phyloP scores from a whole-genome alignment of 1,140 invertebrate genomes.

The Alviniconcha marisindica region DNA sequence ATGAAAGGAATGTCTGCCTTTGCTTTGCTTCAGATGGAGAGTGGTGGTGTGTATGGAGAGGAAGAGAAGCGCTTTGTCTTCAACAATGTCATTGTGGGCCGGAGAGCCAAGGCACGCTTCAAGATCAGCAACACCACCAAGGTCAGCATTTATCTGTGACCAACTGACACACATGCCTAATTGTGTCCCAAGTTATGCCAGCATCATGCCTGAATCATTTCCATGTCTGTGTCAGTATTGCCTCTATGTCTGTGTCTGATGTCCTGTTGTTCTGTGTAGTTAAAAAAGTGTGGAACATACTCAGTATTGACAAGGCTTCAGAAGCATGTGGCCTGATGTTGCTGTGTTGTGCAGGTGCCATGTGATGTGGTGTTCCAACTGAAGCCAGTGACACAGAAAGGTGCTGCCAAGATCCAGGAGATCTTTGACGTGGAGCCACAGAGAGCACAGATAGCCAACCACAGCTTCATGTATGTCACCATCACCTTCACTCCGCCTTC shows the following conservation, averaged over 20 bases:
- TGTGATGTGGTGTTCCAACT: conserved; percentile 73
- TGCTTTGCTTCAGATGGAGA: conserved; percentile 54
- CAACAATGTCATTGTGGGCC: conserved; percentile 75
- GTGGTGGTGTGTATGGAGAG: conserved; percentile 74
- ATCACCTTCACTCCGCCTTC: conserved; percentile 74
- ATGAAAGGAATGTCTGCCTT: too few relatives aligned
- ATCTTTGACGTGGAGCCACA: conserved; percentile 75
- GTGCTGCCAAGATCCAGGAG: conserved; percentile 61
- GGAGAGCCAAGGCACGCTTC: conserved; percentile 74
- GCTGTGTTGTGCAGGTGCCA: conserved; percentile 60
- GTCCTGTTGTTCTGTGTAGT: too few relatives aligned
- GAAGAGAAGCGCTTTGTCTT: conserved; percentile 76
- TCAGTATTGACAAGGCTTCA: too few relatives aligned
- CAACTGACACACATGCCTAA: too few relatives aligned
- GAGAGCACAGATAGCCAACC: conserved; percentile 71
- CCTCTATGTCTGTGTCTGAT: too few relatives aligned
- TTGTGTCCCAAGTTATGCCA: too few relatives aligned
- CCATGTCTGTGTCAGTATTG: too few relatives aligned
- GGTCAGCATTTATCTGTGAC: too few relatives aligned
- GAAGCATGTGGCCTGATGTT: too few relatives aligned
- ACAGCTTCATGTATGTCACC: conserved; percentile 73
- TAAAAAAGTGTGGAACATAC: too few relatives aligned
- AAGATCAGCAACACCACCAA: conserved; percentile 75
- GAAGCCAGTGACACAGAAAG: conserved; percentile 60
- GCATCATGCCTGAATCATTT: too few relatives aligned